Evolutionary conservation across 2,888 invertebrate species (phyloP).

Genomic region (Sericinus montela): DNA sequence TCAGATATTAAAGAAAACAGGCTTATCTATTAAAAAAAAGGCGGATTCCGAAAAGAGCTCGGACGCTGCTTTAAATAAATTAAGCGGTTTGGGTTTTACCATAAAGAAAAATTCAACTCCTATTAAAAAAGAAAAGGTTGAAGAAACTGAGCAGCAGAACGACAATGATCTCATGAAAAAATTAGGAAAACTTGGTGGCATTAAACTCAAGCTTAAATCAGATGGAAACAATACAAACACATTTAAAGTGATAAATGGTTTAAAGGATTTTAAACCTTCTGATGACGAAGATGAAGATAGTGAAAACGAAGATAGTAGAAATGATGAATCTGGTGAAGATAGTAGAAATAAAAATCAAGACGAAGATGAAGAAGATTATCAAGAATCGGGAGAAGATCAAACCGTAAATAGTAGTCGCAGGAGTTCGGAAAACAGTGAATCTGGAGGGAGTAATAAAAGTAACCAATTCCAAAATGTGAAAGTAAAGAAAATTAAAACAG

Average conservation of each 20-base stretch:
- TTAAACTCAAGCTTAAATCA: constrained; percentile 68
- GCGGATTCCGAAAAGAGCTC: constrained; percentile 41
- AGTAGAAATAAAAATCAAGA: constrained; percentile 27
- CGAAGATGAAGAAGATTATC: constrained; percentile 19
- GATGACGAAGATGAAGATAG: constrained; percentile 60
- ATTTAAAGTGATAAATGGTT: constrained; percentile 67
- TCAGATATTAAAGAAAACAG: constrained; percentile 58
- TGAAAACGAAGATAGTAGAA: constrained; percentile 46
- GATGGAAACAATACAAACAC: constrained; percentile 59
- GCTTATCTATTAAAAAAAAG: constrained; percentile 57
- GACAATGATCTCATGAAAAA: constrained; percentile 55
- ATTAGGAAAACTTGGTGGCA: constrained; percentile 64
- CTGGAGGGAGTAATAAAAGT: constrained; percentile 26
- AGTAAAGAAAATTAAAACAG: constrained; percentile 29
- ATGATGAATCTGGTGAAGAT: constrained; percentile 35
- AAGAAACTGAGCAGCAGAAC: constrained; percentile 28
- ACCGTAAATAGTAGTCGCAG: constrained; percentile 30
- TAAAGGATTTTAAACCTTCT: constrained; percentile 65
- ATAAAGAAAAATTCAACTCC: constrained; percentile 62
- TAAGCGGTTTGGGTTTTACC: constrained; percentile 67
- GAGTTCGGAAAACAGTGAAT: constrained; percentile 30
- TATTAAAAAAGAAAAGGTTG: constrained; percentile 55
- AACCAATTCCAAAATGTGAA: constrained; percentile 17
- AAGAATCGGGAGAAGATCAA: constrained; percentile 33
- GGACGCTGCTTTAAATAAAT: constrained; percentile 56